Evolutionary conservation across 2,113 vertebrate species (phyloP).

Genomic region (Opisthocomus hoazin): DNA sequence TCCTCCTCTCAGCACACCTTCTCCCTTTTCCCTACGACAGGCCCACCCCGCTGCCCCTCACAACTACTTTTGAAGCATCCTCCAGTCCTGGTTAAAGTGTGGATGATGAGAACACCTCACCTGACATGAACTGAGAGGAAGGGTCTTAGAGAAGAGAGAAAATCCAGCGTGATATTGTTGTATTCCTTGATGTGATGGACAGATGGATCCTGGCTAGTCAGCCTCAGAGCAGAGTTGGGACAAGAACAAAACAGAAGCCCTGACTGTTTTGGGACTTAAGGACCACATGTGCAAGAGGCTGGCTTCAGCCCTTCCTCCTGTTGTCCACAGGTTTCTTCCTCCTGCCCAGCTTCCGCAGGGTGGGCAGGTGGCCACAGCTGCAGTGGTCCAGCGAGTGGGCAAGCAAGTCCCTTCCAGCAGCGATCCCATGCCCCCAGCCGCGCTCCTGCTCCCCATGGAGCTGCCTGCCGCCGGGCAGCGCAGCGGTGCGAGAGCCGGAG

Average conservation of each 20-base stretch:
- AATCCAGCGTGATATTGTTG: background rate
- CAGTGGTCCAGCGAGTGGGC: background rate
- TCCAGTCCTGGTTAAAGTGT: background rate
- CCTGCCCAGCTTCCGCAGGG: rapidly evolving
- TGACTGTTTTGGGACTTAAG: background rate
- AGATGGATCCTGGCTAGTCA: background rate
- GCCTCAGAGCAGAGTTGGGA: rapidly evolving
- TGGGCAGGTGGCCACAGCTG: rapidly evolving
- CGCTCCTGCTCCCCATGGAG: rapidly evolving
- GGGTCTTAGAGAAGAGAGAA: background rate
- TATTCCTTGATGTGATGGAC: background rate
- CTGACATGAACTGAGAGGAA: background rate
- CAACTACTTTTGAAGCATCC: background rate
- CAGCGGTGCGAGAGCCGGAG: background rate
- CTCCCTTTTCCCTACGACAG: background rate
- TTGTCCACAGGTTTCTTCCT: background rate
- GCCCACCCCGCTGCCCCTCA: background rate
- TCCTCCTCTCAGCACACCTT: background rate
- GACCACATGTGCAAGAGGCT: background rate
- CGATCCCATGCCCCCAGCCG: background rate
- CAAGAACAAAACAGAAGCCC: background rate
- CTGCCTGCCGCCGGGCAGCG: background rate
- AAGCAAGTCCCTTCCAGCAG: background rate
- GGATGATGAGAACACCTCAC: background rate
- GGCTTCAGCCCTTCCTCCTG: background rate